Evolutionary conservation across 2,888 invertebrate genomes (phyloP).

Genomic region (Dermolepida albohirtum): DNA sequence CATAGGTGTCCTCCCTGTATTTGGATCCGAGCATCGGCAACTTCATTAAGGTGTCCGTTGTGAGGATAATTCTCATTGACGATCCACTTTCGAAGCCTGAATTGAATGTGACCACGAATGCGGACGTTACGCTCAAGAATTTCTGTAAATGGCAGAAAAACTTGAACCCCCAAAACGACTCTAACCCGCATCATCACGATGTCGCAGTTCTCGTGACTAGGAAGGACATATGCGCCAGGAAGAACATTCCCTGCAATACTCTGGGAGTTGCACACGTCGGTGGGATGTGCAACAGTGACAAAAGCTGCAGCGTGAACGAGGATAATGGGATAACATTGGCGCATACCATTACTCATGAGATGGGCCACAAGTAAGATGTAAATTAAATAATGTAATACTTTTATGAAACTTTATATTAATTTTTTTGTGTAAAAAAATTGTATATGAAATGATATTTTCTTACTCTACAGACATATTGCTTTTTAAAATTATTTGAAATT

Average conservation of each 20-base stretch:
- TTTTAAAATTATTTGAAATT: too few species aligned
- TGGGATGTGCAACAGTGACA: conserved; percentile 87
- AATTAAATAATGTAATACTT: conserved; percentile 13
- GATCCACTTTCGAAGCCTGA: conserved; percentile 70
- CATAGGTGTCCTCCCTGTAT: conserved; percentile 80
- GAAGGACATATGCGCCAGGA: conserved; percentile 76
- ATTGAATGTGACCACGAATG: conserved; percentile 81
- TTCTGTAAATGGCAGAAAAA: conserved; percentile 88
- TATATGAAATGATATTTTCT: too few species aligned
- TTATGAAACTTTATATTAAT: too few species aligned
- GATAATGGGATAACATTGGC: conserved; percentile 91
- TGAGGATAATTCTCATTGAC: conserved; percentile 84
- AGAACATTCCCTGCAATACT: conserved; percentile 71
- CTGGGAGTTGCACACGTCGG: conserved; percentile 90
- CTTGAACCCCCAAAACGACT: conserved; percentile 80
- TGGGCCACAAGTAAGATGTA: conserved; percentile 87
- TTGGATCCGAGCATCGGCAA: conserved; percentile 91
- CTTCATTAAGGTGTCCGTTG: conserved; percentile 90
- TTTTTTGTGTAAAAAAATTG: too few species aligned
- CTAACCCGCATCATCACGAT: conserved; percentile 90
- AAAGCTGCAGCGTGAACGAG: conserved; percentile 91
- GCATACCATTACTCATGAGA: conserved; percentile 90
- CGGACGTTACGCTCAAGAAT: conserved; percentile 83
- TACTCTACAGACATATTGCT: too few species aligned
- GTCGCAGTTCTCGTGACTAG: conserved; percentile 89